Evolutionary conservation across 2,888 invertebrate species (phyloP).

Genomic region (Pterostichus madidus): DNA sequence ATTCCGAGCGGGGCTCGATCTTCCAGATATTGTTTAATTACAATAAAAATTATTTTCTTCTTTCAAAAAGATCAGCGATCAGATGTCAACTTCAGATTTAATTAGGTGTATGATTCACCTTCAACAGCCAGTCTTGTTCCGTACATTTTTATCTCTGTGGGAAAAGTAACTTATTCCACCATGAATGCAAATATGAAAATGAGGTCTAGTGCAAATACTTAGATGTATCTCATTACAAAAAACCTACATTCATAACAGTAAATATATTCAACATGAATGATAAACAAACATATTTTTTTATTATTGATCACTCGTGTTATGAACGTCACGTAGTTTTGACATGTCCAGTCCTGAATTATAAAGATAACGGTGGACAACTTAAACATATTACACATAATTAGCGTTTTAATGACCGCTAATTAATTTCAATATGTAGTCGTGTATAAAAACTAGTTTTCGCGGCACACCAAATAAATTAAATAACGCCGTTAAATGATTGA

Average conservation of each 20-base stretch:
- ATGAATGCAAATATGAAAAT: slow-evolving; percentile 7
- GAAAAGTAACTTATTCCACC: background rate
- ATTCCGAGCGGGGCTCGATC: too few species aligned
- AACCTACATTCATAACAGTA: slow-evolving; percentile 41
- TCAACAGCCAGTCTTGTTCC: background rate
- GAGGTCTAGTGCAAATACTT: background rate
- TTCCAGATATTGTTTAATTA: too few species aligned
- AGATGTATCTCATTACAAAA: slow-evolving; percentile 6
- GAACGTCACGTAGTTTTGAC: slow-evolving; percentile 58
- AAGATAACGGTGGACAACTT: slow-evolving; percentile 65
- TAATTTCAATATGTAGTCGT: slow-evolving; percentile 58
- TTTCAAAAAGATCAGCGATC: too few species aligned
- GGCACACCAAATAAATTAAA: slow-evolving; percentile 58
- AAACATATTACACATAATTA: slow-evolving; percentile 66
- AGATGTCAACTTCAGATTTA: too few species aligned
- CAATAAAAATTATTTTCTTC: too few species aligned
- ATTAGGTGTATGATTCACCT: too few species aligned
- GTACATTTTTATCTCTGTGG: background rate
- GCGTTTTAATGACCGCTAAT: slow-evolving; percentile 62
- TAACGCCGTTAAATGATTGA: slow-evolving; percentile 59
- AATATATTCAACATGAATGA: slow-evolving; percentile 16
- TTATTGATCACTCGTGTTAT: slow-evolving; percentile 45
- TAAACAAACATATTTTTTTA: slow-evolving; percentile 56
- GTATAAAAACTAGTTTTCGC: slow-evolving; percentile 60
- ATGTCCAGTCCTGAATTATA: slow-evolving; percentile 53